phyloP scores from a whole-genome alignment of 2,797 vertebrate species.

The Gila robusta region DNA sequence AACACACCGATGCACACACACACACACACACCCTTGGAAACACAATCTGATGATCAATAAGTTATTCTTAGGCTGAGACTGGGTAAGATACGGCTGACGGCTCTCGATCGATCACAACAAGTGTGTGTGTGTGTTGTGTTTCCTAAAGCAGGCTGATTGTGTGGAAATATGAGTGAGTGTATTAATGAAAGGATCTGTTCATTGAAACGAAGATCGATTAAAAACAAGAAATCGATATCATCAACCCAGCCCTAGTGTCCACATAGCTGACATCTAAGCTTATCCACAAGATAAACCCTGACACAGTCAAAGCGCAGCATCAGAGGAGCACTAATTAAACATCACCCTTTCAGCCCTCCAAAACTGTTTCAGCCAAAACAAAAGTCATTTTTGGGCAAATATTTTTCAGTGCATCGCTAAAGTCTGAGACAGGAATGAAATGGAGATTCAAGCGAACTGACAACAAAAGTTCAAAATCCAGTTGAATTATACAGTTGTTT shows the following conservation, averaged over 20 bases:
- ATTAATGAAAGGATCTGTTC: not conserved
- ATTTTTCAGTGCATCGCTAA: not conserved
- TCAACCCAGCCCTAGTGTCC: not conserved
- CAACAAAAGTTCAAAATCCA: not conserved
- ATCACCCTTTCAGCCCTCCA: not conserved
- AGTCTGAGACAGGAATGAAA: too few species aligned
- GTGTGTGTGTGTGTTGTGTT: constrained; percentile 28
- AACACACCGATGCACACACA: constrained; percentile 26
- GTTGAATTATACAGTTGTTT: not conserved
- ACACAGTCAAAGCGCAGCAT: not conserved
- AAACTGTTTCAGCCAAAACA: not conserved
- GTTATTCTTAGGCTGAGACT: constrained; percentile 76
- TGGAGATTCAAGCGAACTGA: not conserved
- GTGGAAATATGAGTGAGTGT: constrained; percentile 8
- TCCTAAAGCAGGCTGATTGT: not conserved
- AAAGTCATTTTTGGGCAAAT: not conserved
- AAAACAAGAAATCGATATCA: not conserved
- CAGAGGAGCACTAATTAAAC: not conserved
- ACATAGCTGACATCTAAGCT: not conserved
- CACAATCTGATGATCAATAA: constrained; percentile 77
- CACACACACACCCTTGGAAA: constrained; percentile 66
- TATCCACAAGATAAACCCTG: not conserved
- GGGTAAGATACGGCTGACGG: constrained; percentile 54
- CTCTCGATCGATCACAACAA: constrained; percentile 45
- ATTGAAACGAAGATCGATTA: not conserved